Conservation (phyloP, 2,797 vertebrate species). For the Fistularia commersonii region DNA sequence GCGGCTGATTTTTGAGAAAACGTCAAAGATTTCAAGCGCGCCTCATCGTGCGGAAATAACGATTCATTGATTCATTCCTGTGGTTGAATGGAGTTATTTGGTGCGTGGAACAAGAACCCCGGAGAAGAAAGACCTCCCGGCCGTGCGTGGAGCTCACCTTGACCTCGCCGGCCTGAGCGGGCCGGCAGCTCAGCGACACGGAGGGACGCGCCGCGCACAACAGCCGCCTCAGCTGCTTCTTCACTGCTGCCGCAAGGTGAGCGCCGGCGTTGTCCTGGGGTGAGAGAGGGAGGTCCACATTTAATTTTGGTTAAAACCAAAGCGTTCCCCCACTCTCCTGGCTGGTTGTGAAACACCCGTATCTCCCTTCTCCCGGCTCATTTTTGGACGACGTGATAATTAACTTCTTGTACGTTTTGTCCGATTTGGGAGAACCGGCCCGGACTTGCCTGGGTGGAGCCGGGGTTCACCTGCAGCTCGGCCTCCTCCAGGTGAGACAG, state of each 20-base stretch:
- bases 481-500: conserved; percentile 67
- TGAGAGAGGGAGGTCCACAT: conserved; percentile 9
- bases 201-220: conserved; percentile 77
- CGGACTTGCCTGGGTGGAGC: conserved; percentile 69
- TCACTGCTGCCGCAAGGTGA: conserved; percentile 55
- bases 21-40: too few relatives aligned
- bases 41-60: too few relatives aligned
- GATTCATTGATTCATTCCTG: too few relatives aligned
- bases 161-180: conserved; percentile 72
- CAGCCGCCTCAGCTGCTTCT: conserved; percentile 76
- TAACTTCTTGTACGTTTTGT: too few relatives aligned
- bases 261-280: conserved; percentile 44
- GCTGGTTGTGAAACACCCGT: background rate
- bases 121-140: too few relatives aligned
- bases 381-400: too few relatives aligned
- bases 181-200: conserved; percentile 79
- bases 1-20: too few relatives aligned
- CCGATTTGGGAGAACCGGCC: background rate
- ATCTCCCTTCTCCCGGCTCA: too few relatives aligned
- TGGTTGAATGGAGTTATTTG: too few relatives aligned
- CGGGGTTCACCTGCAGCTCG: conserved; percentile 76
- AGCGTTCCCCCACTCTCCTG: background rate
- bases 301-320: background rate
- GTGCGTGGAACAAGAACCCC: too few relatives aligned
- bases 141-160: conserved; percentile 69